A percentile compares a stretch with the other conserved stretches of the same genome.
phyloP scores from a whole-genome alignment of 2,113 vertebrate genomes.

The Etheostoma spectabile region DNA sequence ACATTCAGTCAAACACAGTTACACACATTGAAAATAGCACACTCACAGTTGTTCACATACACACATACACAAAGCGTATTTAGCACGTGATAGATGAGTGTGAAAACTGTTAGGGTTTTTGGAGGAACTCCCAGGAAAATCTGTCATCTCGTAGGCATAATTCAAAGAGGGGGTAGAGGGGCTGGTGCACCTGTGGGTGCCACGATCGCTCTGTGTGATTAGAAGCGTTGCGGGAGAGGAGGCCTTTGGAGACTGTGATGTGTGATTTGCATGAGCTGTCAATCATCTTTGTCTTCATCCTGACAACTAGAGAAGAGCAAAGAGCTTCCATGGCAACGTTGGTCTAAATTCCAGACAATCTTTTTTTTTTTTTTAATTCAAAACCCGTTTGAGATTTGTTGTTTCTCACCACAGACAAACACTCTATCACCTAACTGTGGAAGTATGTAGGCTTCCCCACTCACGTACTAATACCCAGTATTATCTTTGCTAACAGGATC shows the following conservation, averaged over 20 bases:
- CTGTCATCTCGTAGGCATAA: slow-evolving; percentile 62
- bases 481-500: slow-evolving; percentile 75
- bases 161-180: slow-evolving; percentile 57
- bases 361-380: neutral
- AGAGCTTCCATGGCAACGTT: slow-evolving; percentile 53
- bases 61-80: slow-evolving; percentile 29
- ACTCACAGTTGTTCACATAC: slow-evolving; percentile 13
- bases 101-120: slow-evolving; percentile 71
- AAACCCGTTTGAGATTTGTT: slow-evolving; percentile 18
- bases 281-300: slow-evolving; percentile 65
- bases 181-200: slow-evolving; percentile 72
- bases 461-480: slow-evolving; percentile 43
- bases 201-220: slow-evolving; percentile 68
- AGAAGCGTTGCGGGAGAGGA: slow-evolving; percentile 58
- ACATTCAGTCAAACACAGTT: slow-evolving; percentile 43
- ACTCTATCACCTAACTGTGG: slow-evolving; percentile 30
- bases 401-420: slow-evolving; percentile 50
- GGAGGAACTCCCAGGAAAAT: slow-evolving; percentile 72
- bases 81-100: slow-evolving; percentile 58
- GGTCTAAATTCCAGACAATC: slow-evolving; percentile 10
- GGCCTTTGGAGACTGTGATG: slow-evolving; percentile 58
- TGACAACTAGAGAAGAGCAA: slow-evolving; percentile 56
- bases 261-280: slow-evolving; percentile 75
- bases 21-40: neutral
- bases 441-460: slow-evolving; percentile 39